Base-by-base conservation (phyloP, 2,888 invertebrate species). In the Acanthoscelides obtectus region DNA sequence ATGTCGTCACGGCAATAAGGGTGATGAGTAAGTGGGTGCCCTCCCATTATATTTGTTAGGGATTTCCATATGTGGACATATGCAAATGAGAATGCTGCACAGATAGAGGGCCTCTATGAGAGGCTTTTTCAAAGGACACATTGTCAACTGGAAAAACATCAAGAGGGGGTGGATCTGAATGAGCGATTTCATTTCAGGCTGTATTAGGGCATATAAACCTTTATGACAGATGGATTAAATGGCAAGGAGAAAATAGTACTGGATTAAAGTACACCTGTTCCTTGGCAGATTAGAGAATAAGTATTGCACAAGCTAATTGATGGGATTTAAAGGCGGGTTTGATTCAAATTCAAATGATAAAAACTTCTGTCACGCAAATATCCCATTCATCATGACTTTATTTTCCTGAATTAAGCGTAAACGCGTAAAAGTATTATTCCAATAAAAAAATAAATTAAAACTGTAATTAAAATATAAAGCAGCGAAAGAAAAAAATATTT, bases 21-120 rank as follows among this genome's bases (percentile, higher is more conserved):
- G 45, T 45, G 45, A 45, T 45, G 45, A 45, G 45, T 45, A 45
- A 45, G 45, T 45, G 45, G 45, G 45, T 76, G 72, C 72, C 67
- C 65, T 70, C 70, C 68, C 67, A 75, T 75, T 76, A 75, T 76
- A 73, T 74, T 76, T 76, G 69, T 45, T 45, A 45, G 45, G 17
- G 45, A 45, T 45, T 12, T 45, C 1, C 12, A 12, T 45, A 45
- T 45, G 45, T 4, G 8, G 45, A 45, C n/a, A n/a, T 45, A 45
- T 45, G 45, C 45, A 45, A 45, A 45, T 45, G 45, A 45, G 45
- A 6, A 45, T 12, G 45, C 45, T 45, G 17, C 25, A 25, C 45
- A 45, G 45, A 45, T 45, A 45, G 45, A 45, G 45, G 45, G 45
- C 12, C 17, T 45, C 5, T 45, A 45, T 45, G 17, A 12, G 17